Evolutionary conservation across 2,888 invertebrate genomes (phyloP).

Genomic region (Pherbina coryleti): DNA sequence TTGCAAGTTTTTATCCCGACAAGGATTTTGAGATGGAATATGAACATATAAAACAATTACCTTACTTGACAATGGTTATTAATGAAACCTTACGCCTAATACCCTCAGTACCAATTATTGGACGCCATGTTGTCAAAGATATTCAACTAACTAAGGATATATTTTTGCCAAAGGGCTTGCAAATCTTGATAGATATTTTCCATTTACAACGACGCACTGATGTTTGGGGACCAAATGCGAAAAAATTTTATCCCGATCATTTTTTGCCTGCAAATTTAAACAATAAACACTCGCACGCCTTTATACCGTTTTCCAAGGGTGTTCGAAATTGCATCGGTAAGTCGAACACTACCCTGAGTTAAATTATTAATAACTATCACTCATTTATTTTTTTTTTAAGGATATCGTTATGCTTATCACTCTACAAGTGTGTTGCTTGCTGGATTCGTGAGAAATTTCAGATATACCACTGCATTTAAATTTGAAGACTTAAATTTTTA

Average conservation of each 20-base stretch:
- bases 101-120: conserved; percentile 52
- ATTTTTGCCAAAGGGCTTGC: conserved; percentile 47
- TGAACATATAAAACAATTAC: conserved; percentile 49
- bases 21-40: conserved; percentile 45
- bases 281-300: conserved; percentile 52
- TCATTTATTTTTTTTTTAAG: conserved; percentile 43
- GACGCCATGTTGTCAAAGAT: conserved; percentile 47
- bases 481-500: conserved; percentile 45
- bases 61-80: conserved; percentile 54
- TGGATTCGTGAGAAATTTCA: conserved; percentile 47
- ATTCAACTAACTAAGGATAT: conserved; percentile 42
- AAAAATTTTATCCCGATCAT: conserved; percentile 52
- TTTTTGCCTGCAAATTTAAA: conserved; percentile 51
- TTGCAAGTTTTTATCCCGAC: conserved; percentile 45
- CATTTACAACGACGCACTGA: conserved; percentile 50
- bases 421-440: conserved; percentile 45
- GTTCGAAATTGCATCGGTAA: conserved; percentile 55
- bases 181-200: conserved; percentile 48
- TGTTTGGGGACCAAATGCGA: conserved; percentile 53
- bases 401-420: conserved; percentile 52
- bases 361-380: not conserved
- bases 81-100: conserved; percentile 53
- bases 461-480: conserved; percentile 44
- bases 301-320: conserved; percentile 58
- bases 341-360: not conserved